Conservation (phyloP, 2,888 invertebrate genomes). For the Hypomecis atomaria region DNA sequence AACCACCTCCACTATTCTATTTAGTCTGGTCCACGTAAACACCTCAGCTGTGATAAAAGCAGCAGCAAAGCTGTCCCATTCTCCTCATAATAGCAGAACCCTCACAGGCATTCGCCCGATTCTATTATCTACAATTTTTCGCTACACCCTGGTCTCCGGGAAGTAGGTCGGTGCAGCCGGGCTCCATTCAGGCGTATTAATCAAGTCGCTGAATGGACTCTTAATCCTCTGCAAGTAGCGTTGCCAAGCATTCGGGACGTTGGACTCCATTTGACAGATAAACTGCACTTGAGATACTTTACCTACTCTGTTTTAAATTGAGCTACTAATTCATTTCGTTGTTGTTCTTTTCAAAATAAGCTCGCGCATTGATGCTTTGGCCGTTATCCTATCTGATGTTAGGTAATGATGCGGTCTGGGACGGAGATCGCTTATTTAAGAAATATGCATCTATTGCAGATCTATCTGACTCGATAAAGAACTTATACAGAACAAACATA, state of each 20-base stretch:
- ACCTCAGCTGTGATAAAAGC: not conserved
- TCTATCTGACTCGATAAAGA: no score
- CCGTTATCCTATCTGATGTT: no score
- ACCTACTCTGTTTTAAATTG: slow-evolving; percentile 44
- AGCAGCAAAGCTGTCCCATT: slow-evolving; percentile 19
- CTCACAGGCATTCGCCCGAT: slow-evolving; percentile 39
- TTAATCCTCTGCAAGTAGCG: slow-evolving; percentile 54
- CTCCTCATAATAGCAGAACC: slow-evolving; percentile 32
- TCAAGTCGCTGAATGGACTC: slow-evolving; percentile 71
- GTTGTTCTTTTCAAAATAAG: no score
- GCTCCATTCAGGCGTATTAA: slow-evolving; percentile 78
- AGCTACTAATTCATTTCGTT: slow-evolving; percentile 29
- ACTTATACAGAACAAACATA: no score
- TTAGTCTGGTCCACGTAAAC: not conserved
- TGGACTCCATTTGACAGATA: slow-evolving; percentile 74
- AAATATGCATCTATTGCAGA: no score
- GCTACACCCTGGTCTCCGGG: slow-evolving; percentile 47
- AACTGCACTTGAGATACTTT: slow-evolving; percentile 60
- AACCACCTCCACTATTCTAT: no score
- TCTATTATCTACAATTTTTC: slow-evolving; percentile 50
- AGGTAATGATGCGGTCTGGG: no score
- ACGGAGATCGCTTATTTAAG: no score
- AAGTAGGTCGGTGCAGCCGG: slow-evolving; percentile 76
- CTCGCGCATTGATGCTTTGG: no score
- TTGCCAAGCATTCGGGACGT: slow-evolving; percentile 56